Evolutionary conservation across 2,797 vertebrate species (phyloP), one percentile per base, ranked within the genome.

Genomic region (Coregonus ussuriensis): DNA sequence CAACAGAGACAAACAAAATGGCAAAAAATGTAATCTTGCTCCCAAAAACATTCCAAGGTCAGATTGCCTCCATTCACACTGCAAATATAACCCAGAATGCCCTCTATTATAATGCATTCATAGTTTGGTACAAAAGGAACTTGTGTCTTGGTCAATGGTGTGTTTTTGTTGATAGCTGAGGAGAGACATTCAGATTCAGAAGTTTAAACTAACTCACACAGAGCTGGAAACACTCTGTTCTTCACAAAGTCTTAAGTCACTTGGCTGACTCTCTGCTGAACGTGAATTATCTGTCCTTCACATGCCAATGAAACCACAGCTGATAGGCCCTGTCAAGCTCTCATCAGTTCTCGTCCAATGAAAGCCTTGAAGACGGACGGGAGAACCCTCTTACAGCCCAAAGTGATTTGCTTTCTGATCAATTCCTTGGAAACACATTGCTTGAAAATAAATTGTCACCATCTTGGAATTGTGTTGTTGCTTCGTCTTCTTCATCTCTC

Each of bases 271-370:
- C 59, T 66, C 65, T 41, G 18, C 52, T 67, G 73, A 80, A 78
- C 71, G 71, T 77, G 74, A 80, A 74, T 71, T 76, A 74, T 74
- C 76, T 76, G 71, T 74, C 82, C 71, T 78, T 79, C 84, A 83
- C 74, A 79, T 77, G 76, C 72, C 81, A 75, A 21, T 74, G 76
- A 81, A 75, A 71, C 71, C 75, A 67, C 77, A 79, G 81, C 81
- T 83, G 79, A 82, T 82, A 65, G 74, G 76, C 67, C 65, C 77
- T 80, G 71, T 83, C 76, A 78, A 76, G 70, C 76, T 76, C 74
- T 78, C 76, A 53, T 77, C 33, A 21, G 15, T 31, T 71, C 3
- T 21, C 13, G 47, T 3, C 63, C 71, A 76, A 71, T 71, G 69
- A 37, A 21, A 35, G 29, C 53, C 54, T 33, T 37, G n/a, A 21